Conservation (phyloP, 2,888 invertebrate genomes). For the Oconnorella tubifera region DNA sequence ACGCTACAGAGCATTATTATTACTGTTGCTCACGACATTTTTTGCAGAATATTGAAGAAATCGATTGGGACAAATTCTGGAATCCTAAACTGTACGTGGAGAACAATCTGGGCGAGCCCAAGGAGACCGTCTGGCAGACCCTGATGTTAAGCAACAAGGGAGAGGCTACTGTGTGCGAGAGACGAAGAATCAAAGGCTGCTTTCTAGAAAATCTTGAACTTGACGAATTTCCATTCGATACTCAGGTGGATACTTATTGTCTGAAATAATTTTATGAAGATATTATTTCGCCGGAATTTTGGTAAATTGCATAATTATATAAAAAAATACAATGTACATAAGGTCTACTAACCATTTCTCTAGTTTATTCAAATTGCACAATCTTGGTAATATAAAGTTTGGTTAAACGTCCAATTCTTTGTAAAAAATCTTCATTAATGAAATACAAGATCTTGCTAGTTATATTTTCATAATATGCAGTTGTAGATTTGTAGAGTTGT, state of each 20-base stretch:
- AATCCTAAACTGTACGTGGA: slow-evolving; percentile 43
- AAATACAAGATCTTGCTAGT: too few relatives aligned
- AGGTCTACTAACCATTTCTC: neutral
- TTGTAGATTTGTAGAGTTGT: too few relatives aligned
- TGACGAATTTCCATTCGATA: slow-evolving; percentile 46
- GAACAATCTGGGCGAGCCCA: slow-evolving; percentile 41
- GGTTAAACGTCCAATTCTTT: too few relatives aligned
- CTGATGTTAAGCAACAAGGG: slow-evolving; percentile 30
- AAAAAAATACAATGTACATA: neutral
- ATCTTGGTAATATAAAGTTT: too few relatives aligned
- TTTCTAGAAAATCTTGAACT: slow-evolving; percentile 46
- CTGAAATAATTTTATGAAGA: too few relatives aligned
- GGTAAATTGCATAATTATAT: too few relatives aligned
- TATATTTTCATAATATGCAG: too few relatives aligned
- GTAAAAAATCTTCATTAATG: too few relatives aligned
- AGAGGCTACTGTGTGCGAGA: slow-evolving; percentile 37
- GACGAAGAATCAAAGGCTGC: slow-evolving; percentile 41
- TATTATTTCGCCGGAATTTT: neutral
- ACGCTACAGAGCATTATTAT: too few relatives aligned
- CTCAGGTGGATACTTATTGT: slow-evolving; percentile 37
- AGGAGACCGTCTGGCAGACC: slow-evolving; percentile 37
- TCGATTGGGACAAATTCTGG: slow-evolving; percentile 41
- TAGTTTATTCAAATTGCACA: neutral
- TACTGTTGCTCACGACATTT: too few relatives aligned
- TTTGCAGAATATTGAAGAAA: slow-evolving; percentile 31